A percentile compares a stretch with the other conserved stretches of the same genome.
These are phyloP conservation scores for Drosophila antonietae DNA, from an alignment of 2,888 invertebrate species.

Conservation along the genomic window DNA sequence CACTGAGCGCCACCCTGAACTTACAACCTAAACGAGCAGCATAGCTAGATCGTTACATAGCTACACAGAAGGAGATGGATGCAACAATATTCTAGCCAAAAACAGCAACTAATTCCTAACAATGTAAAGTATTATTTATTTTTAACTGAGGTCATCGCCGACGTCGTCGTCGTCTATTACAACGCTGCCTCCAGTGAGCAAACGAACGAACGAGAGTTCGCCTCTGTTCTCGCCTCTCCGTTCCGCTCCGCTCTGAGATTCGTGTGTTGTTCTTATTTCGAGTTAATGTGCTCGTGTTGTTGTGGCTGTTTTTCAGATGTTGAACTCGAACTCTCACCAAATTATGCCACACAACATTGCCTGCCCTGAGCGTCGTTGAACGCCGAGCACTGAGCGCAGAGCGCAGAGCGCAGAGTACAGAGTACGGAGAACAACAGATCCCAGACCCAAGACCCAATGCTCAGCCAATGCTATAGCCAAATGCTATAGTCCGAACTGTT, in stretches of 20 bases:
- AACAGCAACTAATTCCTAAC: slow-evolving; percentile 78
- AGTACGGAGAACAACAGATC: slow-evolving; percentile 34
- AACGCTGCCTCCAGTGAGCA: slow-evolving; percentile 32
- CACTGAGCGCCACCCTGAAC: slow-evolving; percentile 78
- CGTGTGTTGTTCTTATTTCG: slow-evolving; percentile 73
- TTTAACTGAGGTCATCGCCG: slow-evolving; percentile 80
- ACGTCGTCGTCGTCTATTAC: slow-evolving; percentile 56
- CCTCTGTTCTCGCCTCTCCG: background rate
- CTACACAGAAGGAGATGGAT: slow-evolving; percentile 33
- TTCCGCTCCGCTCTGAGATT: slow-evolving; percentile 17
- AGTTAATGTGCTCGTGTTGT: slow-evolving; percentile 72
- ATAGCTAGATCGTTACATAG: slow-evolving; percentile 18
- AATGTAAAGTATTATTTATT: slow-evolving; percentile 81
- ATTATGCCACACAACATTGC: slow-evolving; percentile 76
- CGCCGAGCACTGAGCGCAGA: slow-evolving; percentile 4
- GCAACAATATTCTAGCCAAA: slow-evolving; percentile 57
- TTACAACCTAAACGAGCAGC: slow-evolving; percentile 47
- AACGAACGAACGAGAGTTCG: slow-evolving; percentile 6
- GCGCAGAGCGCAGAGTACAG: slow-evolving; percentile 14
- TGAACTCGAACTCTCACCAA: slow-evolving; percentile 81
- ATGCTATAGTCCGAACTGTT: slow-evolving; percentile 28
- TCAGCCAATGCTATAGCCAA: background rate
- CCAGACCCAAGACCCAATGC: slow-evolving; percentile 41
- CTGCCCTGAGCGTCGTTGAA: slow-evolving; percentile 19
- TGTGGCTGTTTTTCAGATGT: slow-evolving; percentile 70